phyloP scores from a whole-genome alignment of 2,888 invertebrate species.

The Microctonus aethiopoides region DNA sequence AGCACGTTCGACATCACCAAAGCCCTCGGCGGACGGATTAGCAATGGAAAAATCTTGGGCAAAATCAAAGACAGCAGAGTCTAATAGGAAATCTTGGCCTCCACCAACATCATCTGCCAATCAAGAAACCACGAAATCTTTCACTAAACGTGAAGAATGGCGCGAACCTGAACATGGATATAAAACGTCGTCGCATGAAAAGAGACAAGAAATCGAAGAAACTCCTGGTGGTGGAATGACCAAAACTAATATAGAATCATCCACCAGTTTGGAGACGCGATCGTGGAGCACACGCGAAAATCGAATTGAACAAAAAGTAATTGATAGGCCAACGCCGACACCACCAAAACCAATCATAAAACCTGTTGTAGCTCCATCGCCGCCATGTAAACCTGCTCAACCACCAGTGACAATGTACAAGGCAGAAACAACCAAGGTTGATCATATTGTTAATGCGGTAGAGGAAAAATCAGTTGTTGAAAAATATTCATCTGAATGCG shows the following conservation, averaged over 20 bases:
- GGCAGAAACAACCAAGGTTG: constrained; percentile 65
- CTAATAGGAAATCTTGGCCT: constrained; percentile 70
- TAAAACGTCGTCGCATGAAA: constrained; percentile 57
- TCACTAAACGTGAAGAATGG: constrained; percentile 56
- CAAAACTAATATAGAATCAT: constrained; percentile 60
- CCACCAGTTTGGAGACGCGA: constrained; percentile 57
- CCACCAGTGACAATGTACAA: constrained; percentile 65
- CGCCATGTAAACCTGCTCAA: constrained; percentile 48
- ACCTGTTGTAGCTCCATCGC: constrained; percentile 2
- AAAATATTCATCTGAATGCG: constrained; percentile 57
- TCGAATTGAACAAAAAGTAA: constrained; percentile 48
- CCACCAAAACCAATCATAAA: constrained; percentile 29
- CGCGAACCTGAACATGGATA: constrained; percentile 57
- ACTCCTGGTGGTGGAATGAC: constrained; percentile 56
- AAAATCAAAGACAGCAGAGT: constrained; percentile 67
- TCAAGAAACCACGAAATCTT: constrained; percentile 52
- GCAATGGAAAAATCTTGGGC: constrained; percentile 79
- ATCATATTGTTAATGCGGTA: constrained; percentile 60
- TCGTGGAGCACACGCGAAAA: constrained; percentile 59
- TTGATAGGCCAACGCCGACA: constrained; percentile 43
- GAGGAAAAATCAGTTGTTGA: constrained; percentile 64
- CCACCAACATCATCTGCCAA: constrained; percentile 51
- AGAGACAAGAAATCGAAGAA: constrained; percentile 54
- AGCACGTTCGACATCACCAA: constrained; percentile 60
- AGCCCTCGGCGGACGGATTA: constrained; percentile 74